Base-by-base conservation (phyloP, 2,888 invertebrate species). In the Dastarcus helophoroides region DNA sequence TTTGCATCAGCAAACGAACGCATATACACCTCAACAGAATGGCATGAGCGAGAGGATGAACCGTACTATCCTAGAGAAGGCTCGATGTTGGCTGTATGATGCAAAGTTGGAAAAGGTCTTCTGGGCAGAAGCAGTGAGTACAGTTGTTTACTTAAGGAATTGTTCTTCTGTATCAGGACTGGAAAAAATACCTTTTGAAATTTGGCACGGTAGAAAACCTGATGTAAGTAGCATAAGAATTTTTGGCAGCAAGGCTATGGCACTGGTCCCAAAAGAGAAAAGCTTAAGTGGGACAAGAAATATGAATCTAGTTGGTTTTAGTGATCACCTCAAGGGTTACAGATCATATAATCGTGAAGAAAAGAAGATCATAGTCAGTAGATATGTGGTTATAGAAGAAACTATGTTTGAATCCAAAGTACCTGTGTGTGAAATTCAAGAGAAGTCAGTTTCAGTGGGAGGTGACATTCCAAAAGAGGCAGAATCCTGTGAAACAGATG, bases 91-190 rank as follows among this genome's bases (percentile, higher is more conserved):
- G 30, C 22, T 23, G 14, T 23, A 23, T 23, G 30, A 30, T 30
- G 23, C 30, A 23, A 22, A 30, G n/a, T 25, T 50, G 8, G 37
- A 32, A 14, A 41, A 39, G 10, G 22, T 14, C n/a, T 46, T 39
- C 36, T 46, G 51, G 52, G 53, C 48, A 10, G 51, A 54, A 31
- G 51, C 51, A 4, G 36, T 40, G 13, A 27, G 25, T 23, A 40
- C 41, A 11, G 39, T 39, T 14, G 36, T 36, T 13, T 39, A 39
- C 28, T 25, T 39, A 6, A 33, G 28, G 12, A 43, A 41, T 29
- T 29, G 43, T 29, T 40, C 37, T 24, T 24, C 37, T 24, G 37
- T 32, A 6, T 28, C 30, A 12, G 36, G 35, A 33, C 14, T 38
- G 5, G 32, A 32, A 16, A 42, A 37, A 28, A 42, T 36, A n/a